Conservation (phyloP, 2,797 vertebrate genomes). For the Balearica regulorum region DNA sequence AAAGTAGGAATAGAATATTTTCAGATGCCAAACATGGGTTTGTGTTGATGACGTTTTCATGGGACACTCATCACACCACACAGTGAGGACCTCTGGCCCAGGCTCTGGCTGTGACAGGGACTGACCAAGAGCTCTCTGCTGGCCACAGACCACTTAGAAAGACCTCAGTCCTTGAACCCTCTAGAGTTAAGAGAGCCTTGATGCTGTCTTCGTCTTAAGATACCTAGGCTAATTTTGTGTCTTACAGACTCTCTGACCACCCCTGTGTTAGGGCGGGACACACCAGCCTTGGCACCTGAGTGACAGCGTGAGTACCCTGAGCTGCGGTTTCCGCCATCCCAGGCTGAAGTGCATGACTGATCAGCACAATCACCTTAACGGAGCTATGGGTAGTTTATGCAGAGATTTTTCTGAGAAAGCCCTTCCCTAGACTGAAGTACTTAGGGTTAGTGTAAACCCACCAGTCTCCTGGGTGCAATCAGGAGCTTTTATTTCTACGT, state of each 20-base stretch:
- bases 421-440: background rate
- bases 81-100: background rate
- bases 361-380: background rate
- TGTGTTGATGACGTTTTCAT: background rate
- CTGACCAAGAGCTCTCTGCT: background rate
- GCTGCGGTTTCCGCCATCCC: background rate
- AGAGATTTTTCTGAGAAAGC: background rate
- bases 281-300: rapidly evolving
- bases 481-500: background rate
- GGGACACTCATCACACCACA: rapidly evolving
- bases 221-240: background rate
- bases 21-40: background rate
- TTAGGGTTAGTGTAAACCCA: background rate
- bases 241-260: background rate
- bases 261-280: rapidly evolving
- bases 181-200: background rate
- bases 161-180: background rate
- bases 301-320: background rate
- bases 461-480: background rate
- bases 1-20: background rate
- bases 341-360: background rate
- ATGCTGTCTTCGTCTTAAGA: background rate
- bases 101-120: background rate
- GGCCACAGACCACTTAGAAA: background rate
- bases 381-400: background rate